Conservation (phyloP, 2,888 invertebrate genomes). For the Ichneumoninae sp. region DNA sequence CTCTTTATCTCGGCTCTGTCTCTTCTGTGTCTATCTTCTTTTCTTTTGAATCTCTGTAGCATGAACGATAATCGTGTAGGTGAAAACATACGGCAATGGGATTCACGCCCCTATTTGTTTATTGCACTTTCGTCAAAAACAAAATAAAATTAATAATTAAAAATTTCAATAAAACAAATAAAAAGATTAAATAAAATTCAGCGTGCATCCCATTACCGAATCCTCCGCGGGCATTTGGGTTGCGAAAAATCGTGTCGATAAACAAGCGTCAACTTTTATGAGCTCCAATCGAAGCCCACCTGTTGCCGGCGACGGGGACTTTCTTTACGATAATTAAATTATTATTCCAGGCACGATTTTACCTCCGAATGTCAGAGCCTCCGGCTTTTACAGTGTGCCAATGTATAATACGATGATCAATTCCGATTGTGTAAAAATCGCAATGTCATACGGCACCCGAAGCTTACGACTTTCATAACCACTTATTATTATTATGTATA, state of each 20-base stretch:
- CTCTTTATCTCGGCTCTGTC: conserved; percentile 46
- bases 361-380: conserved; percentile 42
- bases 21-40: conserved; percentile 34
- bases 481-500: conserved; percentile 15
- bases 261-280: conserved; percentile 30
- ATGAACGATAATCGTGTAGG: conserved; percentile 60
- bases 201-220: conserved; percentile 46
- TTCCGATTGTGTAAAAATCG: conserved; percentile 17
- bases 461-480: conserved; percentile 63
- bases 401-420: conserved; percentile 34
- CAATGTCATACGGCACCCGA: conserved; percentile 55
- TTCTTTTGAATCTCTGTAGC: conserved; percentile 55
- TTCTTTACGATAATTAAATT: conserved; percentile 7
- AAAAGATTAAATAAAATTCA: neutral
- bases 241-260: conserved; percentile 54
- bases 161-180: no score
- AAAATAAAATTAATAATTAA: neutral
- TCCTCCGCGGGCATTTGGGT: conserved; percentile 53
- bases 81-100: conserved; percentile 26
- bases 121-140: neutral
- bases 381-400: conserved; percentile 48
- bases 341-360: conserved; percentile 49
- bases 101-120: conserved; percentile 17
- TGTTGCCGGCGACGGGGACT: neutral
- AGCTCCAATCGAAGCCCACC: conserved; percentile 3